These are phyloP conservation scores for Ctenomys sociabilis DNA, from an alignment of 2,113 vertebrate genomes.

Conservation along the genomic window DNA sequence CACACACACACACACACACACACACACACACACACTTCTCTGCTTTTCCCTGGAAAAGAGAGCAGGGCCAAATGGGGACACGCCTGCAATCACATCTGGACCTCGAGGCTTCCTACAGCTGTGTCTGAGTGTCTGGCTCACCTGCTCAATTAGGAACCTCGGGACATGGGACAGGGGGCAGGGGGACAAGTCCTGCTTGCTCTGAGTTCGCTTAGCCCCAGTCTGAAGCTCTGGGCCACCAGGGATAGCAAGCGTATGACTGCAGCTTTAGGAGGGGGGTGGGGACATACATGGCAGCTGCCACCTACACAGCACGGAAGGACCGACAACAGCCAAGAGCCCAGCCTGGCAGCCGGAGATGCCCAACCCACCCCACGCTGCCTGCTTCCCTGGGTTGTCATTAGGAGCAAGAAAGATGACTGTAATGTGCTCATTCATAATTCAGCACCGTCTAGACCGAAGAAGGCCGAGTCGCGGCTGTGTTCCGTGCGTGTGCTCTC, in stretches of 20 bases:
- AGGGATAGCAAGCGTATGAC: background rate
- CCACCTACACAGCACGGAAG: background rate
- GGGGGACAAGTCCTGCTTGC: background rate
- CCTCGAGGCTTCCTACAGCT: background rate
- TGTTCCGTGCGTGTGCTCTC: background rate
- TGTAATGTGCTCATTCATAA: background rate
- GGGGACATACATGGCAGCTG: background rate
- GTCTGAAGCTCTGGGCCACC: background rate
- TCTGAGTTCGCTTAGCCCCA: background rate
- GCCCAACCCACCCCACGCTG: background rate
- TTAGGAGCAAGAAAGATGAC: background rate
- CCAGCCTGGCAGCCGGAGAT: background rate
- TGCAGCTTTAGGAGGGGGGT: background rate
- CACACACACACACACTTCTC: background rate
- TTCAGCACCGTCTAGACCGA: background rate
- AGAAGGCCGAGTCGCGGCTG: background rate
- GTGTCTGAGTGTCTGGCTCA: too few relatives aligned
- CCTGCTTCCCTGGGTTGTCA: background rate
- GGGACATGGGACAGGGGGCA: too few relatives aligned
- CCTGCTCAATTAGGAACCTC: background rate
- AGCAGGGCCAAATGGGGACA: background rate
- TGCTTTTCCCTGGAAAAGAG: background rate
- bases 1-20: background rate
- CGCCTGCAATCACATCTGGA: too few relatives aligned
- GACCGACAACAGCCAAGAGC: background rate